A percentile compares a stretch with the other conserved stretches of the same genome.
phyloP scores from a whole-genome alignment of 2,113 vertebrate species.

The Lynx canadensis region DNA sequence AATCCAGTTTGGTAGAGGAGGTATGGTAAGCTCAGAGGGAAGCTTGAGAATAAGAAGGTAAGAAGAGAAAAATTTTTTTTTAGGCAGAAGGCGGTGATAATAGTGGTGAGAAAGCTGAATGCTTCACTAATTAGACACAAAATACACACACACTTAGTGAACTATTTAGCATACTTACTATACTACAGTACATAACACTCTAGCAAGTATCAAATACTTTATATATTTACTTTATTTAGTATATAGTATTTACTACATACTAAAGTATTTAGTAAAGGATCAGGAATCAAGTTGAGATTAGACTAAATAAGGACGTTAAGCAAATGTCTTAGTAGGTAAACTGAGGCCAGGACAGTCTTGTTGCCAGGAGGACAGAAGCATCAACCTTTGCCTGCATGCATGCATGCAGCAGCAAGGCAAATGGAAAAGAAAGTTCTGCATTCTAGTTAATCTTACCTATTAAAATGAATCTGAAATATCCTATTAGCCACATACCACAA shows the following conservation, averaged over 20 bases:
- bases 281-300: conserved; percentile 50
- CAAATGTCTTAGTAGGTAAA: conserved; percentile 17
- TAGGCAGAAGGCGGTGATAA: background rate
- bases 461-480: background rate
- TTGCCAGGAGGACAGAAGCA: background rate
- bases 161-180: background rate
- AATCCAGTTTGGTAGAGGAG: background rate
- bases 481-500: background rate
- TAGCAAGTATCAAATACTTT: background rate
- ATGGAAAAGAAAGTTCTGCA: background rate
- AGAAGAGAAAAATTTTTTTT: conserved; percentile 1
- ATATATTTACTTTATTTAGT: background rate
- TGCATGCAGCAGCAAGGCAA: background rate
- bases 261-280: conserved; percentile 41
- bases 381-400: background rate
- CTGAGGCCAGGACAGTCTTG: background rate
- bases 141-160: conserved; percentile 16
- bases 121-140: conserved; percentile 28
- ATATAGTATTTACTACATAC: background rate
- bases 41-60: background rate
- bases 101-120: background rate
- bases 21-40: background rate
- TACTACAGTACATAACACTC: background rate
- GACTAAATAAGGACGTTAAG: background rate
- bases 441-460: background rate